Percentiles rank a stretch among this genome's conserved stretches.
Evolutionary conservation across 2,797 vertebrate species (phyloP).

Genomic region (Alectoris magna): DNA sequence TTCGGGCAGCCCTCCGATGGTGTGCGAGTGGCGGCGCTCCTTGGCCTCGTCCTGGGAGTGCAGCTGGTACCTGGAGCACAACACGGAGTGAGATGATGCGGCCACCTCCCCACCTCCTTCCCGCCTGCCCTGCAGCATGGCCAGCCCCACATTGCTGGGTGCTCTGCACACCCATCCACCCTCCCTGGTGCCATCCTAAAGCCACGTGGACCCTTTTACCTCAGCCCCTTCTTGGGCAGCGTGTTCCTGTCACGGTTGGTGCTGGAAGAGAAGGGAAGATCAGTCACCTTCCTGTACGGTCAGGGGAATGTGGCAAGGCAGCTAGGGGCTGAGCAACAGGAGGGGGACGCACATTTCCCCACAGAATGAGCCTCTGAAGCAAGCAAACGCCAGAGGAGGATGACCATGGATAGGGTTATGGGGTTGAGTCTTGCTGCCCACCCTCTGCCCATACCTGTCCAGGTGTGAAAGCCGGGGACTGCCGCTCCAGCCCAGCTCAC

Average conservation of each 20-base stretch:
- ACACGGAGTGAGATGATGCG: background rate
- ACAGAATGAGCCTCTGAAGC: background rate
- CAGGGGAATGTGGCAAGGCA: background rate
- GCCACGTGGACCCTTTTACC: constrained; percentile 77
- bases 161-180: background rate
- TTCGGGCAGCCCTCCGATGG: constrained; percentile 84
- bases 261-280: constrained; percentile 78
- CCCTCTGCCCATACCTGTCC: constrained; percentile 83
- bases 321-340: background rate
- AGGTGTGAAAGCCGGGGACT: constrained; percentile 82
- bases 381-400: background rate
- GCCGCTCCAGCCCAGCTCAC: constrained; percentile 85
- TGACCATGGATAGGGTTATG: too few relatives aligned
- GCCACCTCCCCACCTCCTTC: background rate
- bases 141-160: background rate
- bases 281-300: background rate
- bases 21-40: constrained; percentile 92
- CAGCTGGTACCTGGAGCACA: constrained; percentile 82
- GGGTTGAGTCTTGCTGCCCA: background rate
- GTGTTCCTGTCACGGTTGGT: constrained; percentile 92
- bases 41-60: constrained; percentile 90
- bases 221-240: constrained; percentile 94
- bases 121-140: rapidly evolving
- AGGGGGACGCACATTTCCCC: background rate
- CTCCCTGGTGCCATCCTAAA: background rate